Base-by-base conservation (phyloP, 2,113 vertebrate species). In the Sclerurus mexicanus region DNA sequence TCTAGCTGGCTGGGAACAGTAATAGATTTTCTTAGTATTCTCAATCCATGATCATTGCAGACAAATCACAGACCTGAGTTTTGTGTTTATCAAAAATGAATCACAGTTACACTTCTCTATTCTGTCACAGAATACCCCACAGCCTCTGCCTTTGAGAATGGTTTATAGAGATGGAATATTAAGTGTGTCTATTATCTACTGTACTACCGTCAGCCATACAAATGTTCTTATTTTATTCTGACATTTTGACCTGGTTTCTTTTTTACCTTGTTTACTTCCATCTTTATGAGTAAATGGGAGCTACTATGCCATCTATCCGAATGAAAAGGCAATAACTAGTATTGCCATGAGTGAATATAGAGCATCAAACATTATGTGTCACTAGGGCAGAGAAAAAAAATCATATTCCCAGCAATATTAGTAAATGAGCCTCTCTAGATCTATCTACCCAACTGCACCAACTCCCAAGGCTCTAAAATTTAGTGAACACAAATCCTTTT, bases 221-320 rank as follows among this genome's bases (percentile, higher is more conserved):
- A 90, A 92, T 93, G 92, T 86, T 95, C 93, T 92, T 96, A 90
- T 94, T 97, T 96, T 93, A 92, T 76, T 81, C 90, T 96, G 95
- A 94, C 93, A 96, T 95, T 94, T 94, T 97, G 95, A 97, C 95
- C 95, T 67, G 68, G 82, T 86, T 96, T 95, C 94, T 93, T 96
- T 96, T 88, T 96, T 93, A 96, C 90, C 79, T 95, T 96, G 92
- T 96, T 96, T 94, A 88, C 95, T 95, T 94, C 92, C 86, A 79
- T 66, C 89, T 92, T 4, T 69, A 63, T 82, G 67, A 95, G 84
- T 85, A 96, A 96, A 96, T 89, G 90, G 94, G 93, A 96, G 95
- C 83, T 96, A 83, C 94, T 94, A 30, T 93, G 86, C 90, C 86
- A 90, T 93, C 94, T 82, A 62, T 92, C 80, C 47, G 84, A 92